A percentile compares a stretch with the other conserved stretches of the same genome.
Evolutionary conservation across 2,888 invertebrate species (phyloP).

Genomic region (Didymodactylos carnosus): DNA sequence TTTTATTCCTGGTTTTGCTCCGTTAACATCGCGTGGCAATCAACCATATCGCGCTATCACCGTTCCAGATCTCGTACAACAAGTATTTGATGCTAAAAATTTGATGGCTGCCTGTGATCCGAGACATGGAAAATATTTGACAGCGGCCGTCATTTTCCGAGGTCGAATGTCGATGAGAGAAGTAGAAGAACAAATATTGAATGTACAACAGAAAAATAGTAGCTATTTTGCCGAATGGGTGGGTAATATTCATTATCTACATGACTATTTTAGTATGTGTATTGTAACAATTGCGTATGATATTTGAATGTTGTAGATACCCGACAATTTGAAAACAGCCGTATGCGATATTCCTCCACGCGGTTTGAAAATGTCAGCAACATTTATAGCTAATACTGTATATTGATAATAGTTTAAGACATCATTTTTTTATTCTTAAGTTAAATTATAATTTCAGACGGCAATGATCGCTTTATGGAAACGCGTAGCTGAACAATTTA

Average conservation of each 20-base stretch:
- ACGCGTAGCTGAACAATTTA: slow-evolving; percentile 31
- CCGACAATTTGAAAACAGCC: not conserved
- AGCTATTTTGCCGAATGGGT: slow-evolving; percentile 45
- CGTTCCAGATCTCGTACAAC: slow-evolving; percentile 27
- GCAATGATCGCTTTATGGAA: slow-evolving; percentile 32
- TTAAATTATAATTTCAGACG: slow-evolving; percentile 19
- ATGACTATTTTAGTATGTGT: no score
- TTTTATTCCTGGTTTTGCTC: slow-evolving; percentile 32
- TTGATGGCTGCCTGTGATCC: slow-evolving; percentile 10
- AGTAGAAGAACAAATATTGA: slow-evolving; percentile 44
- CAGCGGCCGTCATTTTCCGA: slow-evolving; percentile 28
- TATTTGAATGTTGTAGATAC: no score
- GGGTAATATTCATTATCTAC: slow-evolving; percentile 28
- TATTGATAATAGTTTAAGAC: not conserved
- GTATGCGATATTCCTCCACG: slow-evolving; percentile 12
- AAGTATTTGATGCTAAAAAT: slow-evolving; percentile 14
- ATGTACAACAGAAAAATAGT: slow-evolving; percentile 73
- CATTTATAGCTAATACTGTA: not conserved
- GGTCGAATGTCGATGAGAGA: slow-evolving; percentile 32
- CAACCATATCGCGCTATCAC: slow-evolving; percentile 30
- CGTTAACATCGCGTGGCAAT: slow-evolving; percentile 28
- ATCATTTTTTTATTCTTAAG: not conserved
- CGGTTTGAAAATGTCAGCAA: slow-evolving; percentile 11
- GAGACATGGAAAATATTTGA: slow-evolving; percentile 19
- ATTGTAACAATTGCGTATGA: no score